Percentiles rank a stretch among this genome's conserved stretches.
phyloP scores from a whole-genome alignment of 23 tunicate genomes.

The Corella eumyota region DNA sequence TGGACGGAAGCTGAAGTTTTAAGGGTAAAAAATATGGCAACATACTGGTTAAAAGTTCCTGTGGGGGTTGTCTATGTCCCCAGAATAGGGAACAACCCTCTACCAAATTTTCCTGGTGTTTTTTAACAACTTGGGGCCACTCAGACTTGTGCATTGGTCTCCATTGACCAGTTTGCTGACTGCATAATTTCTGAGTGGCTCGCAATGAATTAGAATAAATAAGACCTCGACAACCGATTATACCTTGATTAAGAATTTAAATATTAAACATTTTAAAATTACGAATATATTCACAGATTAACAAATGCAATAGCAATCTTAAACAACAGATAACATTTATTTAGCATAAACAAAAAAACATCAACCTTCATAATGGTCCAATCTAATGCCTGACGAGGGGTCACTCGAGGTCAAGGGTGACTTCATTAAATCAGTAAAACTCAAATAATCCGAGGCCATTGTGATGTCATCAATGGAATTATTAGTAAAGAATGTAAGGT shows the following conservation, averaged over 20 bases:
- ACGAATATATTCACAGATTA: no score
- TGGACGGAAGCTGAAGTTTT: no score
- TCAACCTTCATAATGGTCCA: slow-evolving; percentile 68
- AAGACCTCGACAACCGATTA: slow-evolving; percentile 55
- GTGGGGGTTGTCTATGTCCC: slow-evolving; percentile 30
- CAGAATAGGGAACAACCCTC: slow-evolving; percentile 41
- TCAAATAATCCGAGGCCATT: slow-evolving; percentile 44
- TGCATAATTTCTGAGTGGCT: slow-evolving; percentile 63
- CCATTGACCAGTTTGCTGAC: slow-evolving; percentile 57
- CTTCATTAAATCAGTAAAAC: slow-evolving; percentile 45
- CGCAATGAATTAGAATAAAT: slow-evolving; percentile 58
- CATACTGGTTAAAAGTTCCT: slow-evolving; percentile 13
- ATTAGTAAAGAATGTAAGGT: slow-evolving; percentile 28
- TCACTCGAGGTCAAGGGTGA: slow-evolving; percentile 46
- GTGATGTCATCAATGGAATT: slow-evolving; percentile 48
- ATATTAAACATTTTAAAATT: no score
- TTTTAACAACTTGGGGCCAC: slow-evolving; percentile 66
- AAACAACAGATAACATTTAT: no score
- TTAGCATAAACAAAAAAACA: no score
- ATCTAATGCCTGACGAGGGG: slow-evolving; percentile 13
- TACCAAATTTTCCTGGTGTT: slow-evolving; percentile 30
- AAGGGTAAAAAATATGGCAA: slow-evolving; percentile 44
- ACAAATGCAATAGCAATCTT: no score
- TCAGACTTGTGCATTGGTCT: slow-evolving; percentile 81
- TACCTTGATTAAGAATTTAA: slow-evolving; percentile 10